These are phyloP conservation scores for Pygoscelis adeliae DNA, from an alignment of 2,113 vertebrate species.

Conservation along the genomic window DNA sequence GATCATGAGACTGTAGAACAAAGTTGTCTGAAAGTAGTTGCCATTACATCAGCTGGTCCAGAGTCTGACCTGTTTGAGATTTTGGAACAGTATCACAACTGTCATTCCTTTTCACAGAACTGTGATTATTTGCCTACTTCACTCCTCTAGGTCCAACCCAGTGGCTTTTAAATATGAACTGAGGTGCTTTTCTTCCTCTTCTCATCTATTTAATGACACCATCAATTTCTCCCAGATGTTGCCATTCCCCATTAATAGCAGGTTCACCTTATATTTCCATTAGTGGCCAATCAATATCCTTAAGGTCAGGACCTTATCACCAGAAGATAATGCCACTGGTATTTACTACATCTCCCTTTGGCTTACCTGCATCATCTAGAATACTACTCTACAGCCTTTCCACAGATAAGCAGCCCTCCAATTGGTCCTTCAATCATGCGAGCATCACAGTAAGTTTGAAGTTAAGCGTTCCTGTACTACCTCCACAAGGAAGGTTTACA, in stretches of 20 bases:
- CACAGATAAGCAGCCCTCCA: neutral
- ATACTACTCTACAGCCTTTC: neutral
- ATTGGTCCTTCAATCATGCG: fast-evolving
- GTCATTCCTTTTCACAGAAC: neutral
- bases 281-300: neutral
- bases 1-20: neutral
- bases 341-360: neutral
- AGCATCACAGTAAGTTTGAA: neutral
- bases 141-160: neutral
- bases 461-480: neutral
- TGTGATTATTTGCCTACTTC: neutral
- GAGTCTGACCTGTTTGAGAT: neutral
- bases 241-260: neutral
- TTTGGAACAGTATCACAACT: neutral
- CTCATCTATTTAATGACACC: neutral
- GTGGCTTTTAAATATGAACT: neutral
- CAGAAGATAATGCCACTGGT: neutral
- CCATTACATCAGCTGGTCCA: neutral
- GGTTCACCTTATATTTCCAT: neutral
- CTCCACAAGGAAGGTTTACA: neutral
- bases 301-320: neutral
- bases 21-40: neutral
- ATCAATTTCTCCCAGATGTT: neutral
- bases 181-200: neutral
- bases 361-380: neutral